A percentile compares a stretch with the other conserved stretches of the same genome.
These are phyloP conservation scores for Lasiommata megera DNA, from an alignment of 2,888 invertebrate species.

Conservation along the genomic window DNA sequence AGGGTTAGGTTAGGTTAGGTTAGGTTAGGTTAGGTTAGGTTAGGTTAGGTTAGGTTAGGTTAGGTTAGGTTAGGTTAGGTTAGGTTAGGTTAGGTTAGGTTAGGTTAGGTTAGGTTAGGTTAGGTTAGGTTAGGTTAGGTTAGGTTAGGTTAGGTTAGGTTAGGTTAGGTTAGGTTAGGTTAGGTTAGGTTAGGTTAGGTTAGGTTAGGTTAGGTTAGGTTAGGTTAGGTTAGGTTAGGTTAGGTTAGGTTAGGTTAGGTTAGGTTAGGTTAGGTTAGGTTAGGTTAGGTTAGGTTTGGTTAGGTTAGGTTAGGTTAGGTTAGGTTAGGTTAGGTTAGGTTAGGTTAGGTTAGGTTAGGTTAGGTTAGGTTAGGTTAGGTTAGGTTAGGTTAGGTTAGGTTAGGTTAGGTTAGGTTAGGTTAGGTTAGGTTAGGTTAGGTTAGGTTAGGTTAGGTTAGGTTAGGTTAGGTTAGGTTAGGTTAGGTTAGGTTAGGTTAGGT, in stretches of 20 bases:
- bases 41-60: too few relatives aligned
- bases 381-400: slow-evolving; percentile 9
- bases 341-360: slow-evolving; percentile 10
- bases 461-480: too few relatives aligned
- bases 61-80: slow-evolving; percentile 30
- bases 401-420: slow-evolving; percentile 1
- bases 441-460: too few relatives aligned
- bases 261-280: slow-evolving; percentile 27
- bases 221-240: slow-evolving; percentile 30
- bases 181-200: slow-evolving; percentile 32
- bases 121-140: slow-evolving; percentile 30
- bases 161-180: slow-evolving; percentile 35
- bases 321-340: slow-evolving; percentile 26
- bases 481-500: too few relatives aligned
- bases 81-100: slow-evolving; percentile 30
- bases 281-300: slow-evolving; percentile 26
- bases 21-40: slow-evolving; percentile 27
- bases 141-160: slow-evolving; percentile 29
- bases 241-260: slow-evolving; percentile 30
- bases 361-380: slow-evolving; percentile 10
- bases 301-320: slow-evolving; percentile 27
- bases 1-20: slow-evolving; percentile 25
- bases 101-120: slow-evolving; percentile 31
- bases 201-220: slow-evolving; percentile 30
- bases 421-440: slow-evolving; percentile 1